These are phyloP conservation scores for Drosophila lutescens DNA, from an alignment of 2,888 invertebrate species.

Conservation along the genomic window DNA sequence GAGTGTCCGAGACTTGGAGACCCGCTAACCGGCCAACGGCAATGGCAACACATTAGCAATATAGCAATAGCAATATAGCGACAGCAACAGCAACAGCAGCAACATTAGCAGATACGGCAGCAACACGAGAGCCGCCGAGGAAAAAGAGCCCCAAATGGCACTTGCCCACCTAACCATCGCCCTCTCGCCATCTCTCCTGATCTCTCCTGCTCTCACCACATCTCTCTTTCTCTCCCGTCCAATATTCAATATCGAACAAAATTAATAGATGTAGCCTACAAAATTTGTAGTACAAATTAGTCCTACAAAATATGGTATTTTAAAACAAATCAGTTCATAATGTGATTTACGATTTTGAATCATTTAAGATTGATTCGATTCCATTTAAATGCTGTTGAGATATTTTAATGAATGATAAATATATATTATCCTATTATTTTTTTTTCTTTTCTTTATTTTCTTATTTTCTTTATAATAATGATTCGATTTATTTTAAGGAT, in stretches of 20 bases:
- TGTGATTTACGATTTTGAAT: too few species aligned
- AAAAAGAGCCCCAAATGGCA: conserved; percentile 74
- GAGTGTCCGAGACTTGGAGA: conserved; percentile 38
- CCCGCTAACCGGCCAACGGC: conserved; percentile 43
- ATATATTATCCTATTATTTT: too few species aligned
- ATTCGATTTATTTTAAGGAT: too few species aligned
- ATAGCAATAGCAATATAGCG: conserved; percentile 38
- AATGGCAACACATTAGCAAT: conserved; percentile 41
- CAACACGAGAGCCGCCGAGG: conserved; percentile 39
- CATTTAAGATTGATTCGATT: too few species aligned
- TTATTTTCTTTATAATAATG: too few species aligned
- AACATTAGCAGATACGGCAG: conserved; percentile 9
- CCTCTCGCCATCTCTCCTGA: conserved; percentile 30
- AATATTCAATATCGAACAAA: not conserved
- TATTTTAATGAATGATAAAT: too few species aligned
- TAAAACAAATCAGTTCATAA: not conserved
- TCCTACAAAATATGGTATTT: not conserved
- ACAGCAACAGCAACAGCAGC: conserved; percentile 26
- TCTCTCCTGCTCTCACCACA: conserved; percentile 4
- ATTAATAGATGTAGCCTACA: not conserved
- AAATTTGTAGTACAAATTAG: too few species aligned
- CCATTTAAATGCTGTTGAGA: too few species aligned
- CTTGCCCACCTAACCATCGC: conserved; percentile 58
- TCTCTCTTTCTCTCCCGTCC: conserved; percentile 1
- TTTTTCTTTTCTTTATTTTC: too few species aligned